phyloP scores from a whole-genome alignment of 2,113 vertebrate species.

The Varanus salvator region DNA sequence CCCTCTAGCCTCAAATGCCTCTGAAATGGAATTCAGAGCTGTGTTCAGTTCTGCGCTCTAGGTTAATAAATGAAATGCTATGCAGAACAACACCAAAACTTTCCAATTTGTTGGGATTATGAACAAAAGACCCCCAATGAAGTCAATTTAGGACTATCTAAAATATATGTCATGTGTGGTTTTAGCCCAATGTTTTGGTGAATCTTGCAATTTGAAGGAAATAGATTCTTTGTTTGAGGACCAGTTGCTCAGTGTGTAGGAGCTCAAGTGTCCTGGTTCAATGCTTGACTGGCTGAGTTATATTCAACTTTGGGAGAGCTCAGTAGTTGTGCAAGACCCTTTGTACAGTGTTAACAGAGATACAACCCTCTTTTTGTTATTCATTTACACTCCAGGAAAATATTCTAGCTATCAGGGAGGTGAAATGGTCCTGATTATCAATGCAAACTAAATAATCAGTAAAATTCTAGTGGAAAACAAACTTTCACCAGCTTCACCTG shows the following conservation, averaged over 20 bases:
- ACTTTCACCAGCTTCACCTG: constrained; percentile 69
- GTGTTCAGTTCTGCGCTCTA: no score
- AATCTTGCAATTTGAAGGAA: not conserved
- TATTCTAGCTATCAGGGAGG: constrained; percentile 56
- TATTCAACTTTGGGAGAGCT: not conserved
- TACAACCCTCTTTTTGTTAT: not conserved
- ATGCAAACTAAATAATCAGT: constrained; percentile 66
- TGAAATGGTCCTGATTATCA: constrained; percentile 64
- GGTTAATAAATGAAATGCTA: not conserved
- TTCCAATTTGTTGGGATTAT: not conserved
- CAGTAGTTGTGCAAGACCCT: no score
- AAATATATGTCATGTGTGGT: not conserved
- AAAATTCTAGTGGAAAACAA: constrained; percentile 78
- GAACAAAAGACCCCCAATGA: not conserved
- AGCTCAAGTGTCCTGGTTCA: not conserved
- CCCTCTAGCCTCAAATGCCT: no score
- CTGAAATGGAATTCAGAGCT: no score
- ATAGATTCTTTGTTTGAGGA: not conserved
- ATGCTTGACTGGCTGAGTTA: not conserved
- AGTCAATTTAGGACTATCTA: not conserved
- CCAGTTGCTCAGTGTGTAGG: not conserved
- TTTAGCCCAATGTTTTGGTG: not conserved
- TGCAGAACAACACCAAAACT: not conserved
- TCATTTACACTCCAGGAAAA: constrained; percentile 33
- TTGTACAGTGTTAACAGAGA: not conserved